A percentile compares a stretch with the other conserved stretches of the same genome.
phyloP scores from a whole-genome alignment of 2,113 vertebrate genomes.

The Vombatus ursinus region DNA sequence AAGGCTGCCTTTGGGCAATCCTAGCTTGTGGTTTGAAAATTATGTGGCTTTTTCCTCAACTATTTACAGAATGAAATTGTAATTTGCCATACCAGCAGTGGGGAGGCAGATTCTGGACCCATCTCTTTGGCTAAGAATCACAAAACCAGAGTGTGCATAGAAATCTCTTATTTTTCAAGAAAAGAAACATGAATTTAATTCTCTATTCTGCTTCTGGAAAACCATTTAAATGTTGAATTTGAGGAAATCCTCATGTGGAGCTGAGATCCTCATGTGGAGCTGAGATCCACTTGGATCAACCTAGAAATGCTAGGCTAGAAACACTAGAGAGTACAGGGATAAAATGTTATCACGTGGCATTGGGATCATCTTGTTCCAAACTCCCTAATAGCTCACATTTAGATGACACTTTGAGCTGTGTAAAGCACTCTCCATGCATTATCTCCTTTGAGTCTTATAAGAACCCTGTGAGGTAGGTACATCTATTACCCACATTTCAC shows the following conservation, averaged over 20 bases:
- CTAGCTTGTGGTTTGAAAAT: slow-evolving; percentile 66
- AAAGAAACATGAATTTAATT: slow-evolving; percentile 10
- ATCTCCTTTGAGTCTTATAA: neutral
- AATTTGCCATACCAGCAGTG: slow-evolving; percentile 44
- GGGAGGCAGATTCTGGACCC: neutral
- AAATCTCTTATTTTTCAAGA: slow-evolving; percentile 32
- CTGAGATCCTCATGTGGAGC: neutral
- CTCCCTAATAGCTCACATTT: neutral
- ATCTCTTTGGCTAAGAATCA: slow-evolving; percentile 14
- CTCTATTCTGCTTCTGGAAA: slow-evolving; percentile 28
- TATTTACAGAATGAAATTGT: slow-evolving; percentile 63
- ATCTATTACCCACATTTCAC: neutral
- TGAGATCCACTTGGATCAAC: neutral
- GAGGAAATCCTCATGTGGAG: neutral
- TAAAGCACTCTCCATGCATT: neutral
- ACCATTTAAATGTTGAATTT: neutral
- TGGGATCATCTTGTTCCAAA: neutral
- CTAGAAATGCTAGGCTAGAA: neutral
- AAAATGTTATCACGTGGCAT: neutral
- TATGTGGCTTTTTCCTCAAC: slow-evolving; percentile 10
- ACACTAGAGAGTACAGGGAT: neutral
- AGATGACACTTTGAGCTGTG: neutral
- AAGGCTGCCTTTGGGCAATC: slow-evolving; percentile 69
- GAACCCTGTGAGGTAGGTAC: neutral
- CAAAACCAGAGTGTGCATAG: neutral